Percentiles rank a stretch among this genome's conserved stretches.
Conservation (phyloP, 2,888 invertebrate genomes). For the Monochamus alternatus region DNA sequence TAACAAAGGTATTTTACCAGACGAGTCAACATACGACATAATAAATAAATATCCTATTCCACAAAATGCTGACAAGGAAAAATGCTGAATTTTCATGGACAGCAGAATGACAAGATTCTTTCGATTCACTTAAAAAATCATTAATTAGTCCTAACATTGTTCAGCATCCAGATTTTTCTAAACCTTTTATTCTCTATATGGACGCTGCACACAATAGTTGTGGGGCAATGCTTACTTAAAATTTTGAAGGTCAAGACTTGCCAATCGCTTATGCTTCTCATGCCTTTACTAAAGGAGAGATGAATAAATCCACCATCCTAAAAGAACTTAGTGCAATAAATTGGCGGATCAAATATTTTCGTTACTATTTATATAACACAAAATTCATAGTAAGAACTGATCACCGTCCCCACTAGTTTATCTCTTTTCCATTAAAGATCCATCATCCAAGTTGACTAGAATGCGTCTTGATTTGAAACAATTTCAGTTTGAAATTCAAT, state of each 20-base stretch:
- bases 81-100: background rate
- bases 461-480: background rate
- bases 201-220: slow-evolving; percentile 38
- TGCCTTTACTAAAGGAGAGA: slow-evolving; percentile 34
- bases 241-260: slow-evolving; percentile 35
- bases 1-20: slow-evolving; percentile 32
- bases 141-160: slow-evolving; percentile 37
- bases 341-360: slow-evolving; percentile 38
- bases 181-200: slow-evolving; percentile 38
- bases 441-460: slow-evolving; percentile 45
- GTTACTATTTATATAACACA: slow-evolving; percentile 18
- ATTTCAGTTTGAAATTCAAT: no score
- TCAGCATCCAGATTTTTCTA: slow-evolving; percentile 42
- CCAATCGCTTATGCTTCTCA: slow-evolving; percentile 31
- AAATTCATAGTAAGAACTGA: slow-evolving; percentile 46
- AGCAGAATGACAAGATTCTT: background rate
- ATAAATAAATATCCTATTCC: slow-evolving; percentile 30
- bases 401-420: slow-evolving; percentile 45
- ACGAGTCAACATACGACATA: slow-evolving; percentile 19
- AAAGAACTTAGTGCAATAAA: slow-evolving; percentile 42
- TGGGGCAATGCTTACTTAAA: slow-evolving; percentile 28
- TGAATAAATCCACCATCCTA: slow-evolving; percentile 36
- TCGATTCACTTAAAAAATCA: slow-evolving; percentile 24
- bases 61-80: slow-evolving; percentile 27
- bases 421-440: slow-evolving; percentile 46